These are phyloP conservation scores for Tiliacea citrago DNA, from an alignment of 2,888 invertebrate genomes.

Conservation along the genomic window DNA sequence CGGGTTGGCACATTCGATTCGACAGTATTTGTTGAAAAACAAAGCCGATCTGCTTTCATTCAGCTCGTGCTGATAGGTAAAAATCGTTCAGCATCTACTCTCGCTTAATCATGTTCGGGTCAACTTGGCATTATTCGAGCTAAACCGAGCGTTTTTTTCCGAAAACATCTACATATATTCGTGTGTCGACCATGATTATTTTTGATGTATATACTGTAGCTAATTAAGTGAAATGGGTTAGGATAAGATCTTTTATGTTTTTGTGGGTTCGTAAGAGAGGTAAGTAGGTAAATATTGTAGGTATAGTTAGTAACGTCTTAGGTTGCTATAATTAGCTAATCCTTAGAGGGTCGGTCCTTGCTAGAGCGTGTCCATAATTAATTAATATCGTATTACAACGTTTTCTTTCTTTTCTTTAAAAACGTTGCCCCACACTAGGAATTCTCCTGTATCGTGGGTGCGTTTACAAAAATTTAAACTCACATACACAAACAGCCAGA, in stretches of 20 bases:
- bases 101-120: not conserved
- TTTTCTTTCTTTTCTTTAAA: no score
- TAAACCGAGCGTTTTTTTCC: not conserved
- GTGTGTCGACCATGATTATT: not conserved
- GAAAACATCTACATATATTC: not conserved
- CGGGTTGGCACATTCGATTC: not conserved
- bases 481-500: no score
- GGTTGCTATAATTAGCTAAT: not conserved
- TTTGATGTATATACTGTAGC: slow-evolving; percentile 18
- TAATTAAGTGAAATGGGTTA: slow-evolving; percentile 8
- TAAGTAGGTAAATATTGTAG: slow-evolving; percentile 7
- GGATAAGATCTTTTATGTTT: not conserved
- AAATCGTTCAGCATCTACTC: not conserved
- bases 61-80: not conserved
- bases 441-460: no score
- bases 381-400: slow-evolving; percentile 16
- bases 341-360: not conserved
- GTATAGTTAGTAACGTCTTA: not conserved
- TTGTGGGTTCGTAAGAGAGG: no score
- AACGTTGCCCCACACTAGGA: no score
- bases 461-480: no score
- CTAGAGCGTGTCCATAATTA: not conserved
- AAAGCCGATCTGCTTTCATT: not conserved
- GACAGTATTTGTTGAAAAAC: not conserved
- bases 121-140: not conserved